Conservation (phyloP, 2,797 vertebrate genomes). For the Podarcis siculus region DNA sequence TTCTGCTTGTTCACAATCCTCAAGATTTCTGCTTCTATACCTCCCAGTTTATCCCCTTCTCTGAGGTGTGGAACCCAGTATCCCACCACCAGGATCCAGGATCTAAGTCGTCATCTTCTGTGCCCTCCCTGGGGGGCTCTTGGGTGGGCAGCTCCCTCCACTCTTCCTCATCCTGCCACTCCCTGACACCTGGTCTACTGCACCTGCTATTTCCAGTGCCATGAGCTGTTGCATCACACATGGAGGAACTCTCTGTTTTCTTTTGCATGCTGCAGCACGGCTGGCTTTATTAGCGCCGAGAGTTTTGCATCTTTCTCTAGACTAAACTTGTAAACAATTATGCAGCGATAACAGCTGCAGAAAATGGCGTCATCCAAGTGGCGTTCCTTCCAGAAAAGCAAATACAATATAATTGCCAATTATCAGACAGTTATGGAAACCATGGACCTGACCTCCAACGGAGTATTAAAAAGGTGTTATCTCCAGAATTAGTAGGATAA, state of each 20-base stretch:
- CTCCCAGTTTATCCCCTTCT: no score
- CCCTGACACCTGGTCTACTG: no score
- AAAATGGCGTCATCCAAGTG: neutral
- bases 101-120: no score
- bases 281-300: neutral
- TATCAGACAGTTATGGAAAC: slow-evolving; percentile 7
- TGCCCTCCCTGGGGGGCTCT: no score
- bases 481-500: neutral
- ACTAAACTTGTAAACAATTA: neutral
- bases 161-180: no score
- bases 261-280: neutral
- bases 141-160: no score
- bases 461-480: neutral
- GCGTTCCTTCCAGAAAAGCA: slow-evolving; percentile 22
- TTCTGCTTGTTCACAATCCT: no score
- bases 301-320: neutral
- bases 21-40: no score
- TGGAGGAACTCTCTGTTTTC: neutral
- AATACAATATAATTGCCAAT: slow-evolving; percentile 16
- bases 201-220: neutral
- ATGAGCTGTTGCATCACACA: neutral
- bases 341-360: neutral
- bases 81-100: no score
- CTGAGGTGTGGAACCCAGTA: no score
- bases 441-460: neutral